phyloP scores from a whole-genome alignment of 2,888 invertebrate genomes.

The Antheraea assamensis region DNA sequence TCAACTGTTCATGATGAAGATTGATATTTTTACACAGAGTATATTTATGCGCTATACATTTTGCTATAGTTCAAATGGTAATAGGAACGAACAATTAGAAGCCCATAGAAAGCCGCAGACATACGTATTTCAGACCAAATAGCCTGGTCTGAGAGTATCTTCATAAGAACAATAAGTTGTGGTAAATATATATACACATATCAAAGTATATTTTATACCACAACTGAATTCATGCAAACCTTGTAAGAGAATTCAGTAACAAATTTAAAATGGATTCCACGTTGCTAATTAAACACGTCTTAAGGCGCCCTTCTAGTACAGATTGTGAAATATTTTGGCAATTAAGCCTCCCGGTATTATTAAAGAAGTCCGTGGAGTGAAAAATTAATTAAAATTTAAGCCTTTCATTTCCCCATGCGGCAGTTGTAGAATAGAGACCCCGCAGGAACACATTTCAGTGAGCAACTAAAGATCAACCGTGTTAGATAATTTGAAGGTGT shows the following conservation, averaged over 20 bases:
- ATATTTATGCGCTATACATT: too few species aligned
- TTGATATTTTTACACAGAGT: too few species aligned
- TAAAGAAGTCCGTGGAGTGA: slow-evolving; percentile 72
- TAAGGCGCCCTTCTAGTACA: slow-evolving; percentile 54
- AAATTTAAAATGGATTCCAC: slow-evolving; percentile 46
- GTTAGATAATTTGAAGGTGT: slow-evolving; percentile 72
- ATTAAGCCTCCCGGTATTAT: slow-evolving; percentile 64
- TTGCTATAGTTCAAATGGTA: too few species aligned
- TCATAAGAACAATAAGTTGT: too few species aligned
- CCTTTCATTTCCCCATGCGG: slow-evolving; percentile 64
- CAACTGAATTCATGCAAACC: slow-evolving; percentile 5
- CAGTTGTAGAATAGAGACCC: slow-evolving; percentile 61
- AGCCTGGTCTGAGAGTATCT: too few species aligned
- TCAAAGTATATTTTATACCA: not conserved
- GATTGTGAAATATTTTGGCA: slow-evolving; percentile 72
- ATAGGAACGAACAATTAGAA: too few species aligned
- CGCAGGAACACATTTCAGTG: slow-evolving; percentile 69
- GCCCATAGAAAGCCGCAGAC: too few species aligned
- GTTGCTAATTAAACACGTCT: slow-evolving; percentile 66
- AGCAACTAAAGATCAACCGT: slow-evolving; percentile 74
- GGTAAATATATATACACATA: too few species aligned
- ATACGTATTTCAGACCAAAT: too few species aligned
- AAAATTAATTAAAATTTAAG: slow-evolving; percentile 80
- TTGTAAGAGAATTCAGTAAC: slow-evolving; percentile 24
- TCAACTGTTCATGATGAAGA: too few species aligned